phyloP scores from a whole-genome alignment of 2,113 vertebrate genomes.

The Sigmodon hispidus region DNA sequence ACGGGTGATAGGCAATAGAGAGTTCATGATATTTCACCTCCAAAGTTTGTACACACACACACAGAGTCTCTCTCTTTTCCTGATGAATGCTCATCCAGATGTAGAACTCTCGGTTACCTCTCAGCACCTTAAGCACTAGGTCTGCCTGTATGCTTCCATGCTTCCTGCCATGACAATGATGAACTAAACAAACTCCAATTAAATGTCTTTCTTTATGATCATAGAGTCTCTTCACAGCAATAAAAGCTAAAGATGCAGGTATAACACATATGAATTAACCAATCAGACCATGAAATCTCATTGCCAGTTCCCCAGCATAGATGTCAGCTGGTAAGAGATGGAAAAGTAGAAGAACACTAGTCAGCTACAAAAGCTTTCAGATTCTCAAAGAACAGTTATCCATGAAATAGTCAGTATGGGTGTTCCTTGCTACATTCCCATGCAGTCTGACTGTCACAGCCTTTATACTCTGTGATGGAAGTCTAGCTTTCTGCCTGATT shows the following conservation, averaged over 20 bases:
- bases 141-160: neutral
- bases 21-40: neutral
- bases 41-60: too few relatives aligned
- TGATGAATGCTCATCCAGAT: neutral
- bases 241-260: neutral
- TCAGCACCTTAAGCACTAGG: neutral
- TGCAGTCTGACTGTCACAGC: neutral
- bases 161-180: neutral
- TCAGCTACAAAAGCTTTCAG: neutral
- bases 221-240: neutral
- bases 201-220: neutral
- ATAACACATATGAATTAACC: neutral
- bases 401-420: too few relatives aligned
- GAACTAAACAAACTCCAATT: neutral
- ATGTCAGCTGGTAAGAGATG: too few relatives aligned
- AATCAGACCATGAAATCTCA: neutral
- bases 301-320: neutral
- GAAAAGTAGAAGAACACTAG: neutral
- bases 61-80: neutral
- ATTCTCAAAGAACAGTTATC: neutral
- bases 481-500: neutral
- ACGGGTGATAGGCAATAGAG: neutral
- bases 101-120: neutral
- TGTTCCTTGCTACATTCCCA: neutral
- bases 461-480: fast-evolving